Evolutionary conservation across 2,113 vertebrate genomes (phyloP).

Genomic region (Aspidoscelis tigris): DNA sequence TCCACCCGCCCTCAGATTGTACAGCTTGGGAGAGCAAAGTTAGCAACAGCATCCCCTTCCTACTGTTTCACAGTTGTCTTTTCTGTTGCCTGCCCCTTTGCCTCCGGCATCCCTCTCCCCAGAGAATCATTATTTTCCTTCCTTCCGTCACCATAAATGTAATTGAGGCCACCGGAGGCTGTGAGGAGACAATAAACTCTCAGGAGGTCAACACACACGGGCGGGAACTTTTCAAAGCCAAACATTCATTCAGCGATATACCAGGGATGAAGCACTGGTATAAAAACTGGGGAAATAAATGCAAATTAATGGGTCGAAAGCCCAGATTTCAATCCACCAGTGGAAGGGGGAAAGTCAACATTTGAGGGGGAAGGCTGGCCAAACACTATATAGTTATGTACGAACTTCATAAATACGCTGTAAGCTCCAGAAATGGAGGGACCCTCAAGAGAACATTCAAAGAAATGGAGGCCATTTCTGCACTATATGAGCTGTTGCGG

Average conservation of each 20-base stretch:
- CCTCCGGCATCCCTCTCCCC: not conserved
- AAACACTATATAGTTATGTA: not conserved
- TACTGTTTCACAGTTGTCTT: constrained; percentile 17
- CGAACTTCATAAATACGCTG: not conserved
- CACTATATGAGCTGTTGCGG: too few species aligned
- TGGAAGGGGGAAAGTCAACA: not conserved
- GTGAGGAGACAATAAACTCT: constrained; percentile 7
- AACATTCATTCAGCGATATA: not conserved
- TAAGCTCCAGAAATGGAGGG: not conserved
- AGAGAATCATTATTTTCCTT: not conserved
- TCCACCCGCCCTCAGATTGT: not conserved
- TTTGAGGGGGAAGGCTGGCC: not conserved
- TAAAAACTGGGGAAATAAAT: not conserved
- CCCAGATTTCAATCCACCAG: not conserved
- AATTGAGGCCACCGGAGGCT: not conserved
- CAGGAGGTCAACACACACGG: constrained; percentile 8
- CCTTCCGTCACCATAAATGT: not conserved
- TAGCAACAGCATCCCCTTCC: not conserved
- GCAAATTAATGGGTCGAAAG: not conserved
- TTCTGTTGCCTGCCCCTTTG: not conserved
- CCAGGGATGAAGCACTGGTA: not conserved
- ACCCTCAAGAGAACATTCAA: not conserved
- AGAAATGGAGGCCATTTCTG: not conserved
- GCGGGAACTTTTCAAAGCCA: not conserved
- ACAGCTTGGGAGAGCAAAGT: not conserved